A percentile compares a stretch with the other conserved stretches of the same genome.
These are phyloP conservation scores for Antrozous pallidus DNA, from an alignment of 2,797 vertebrate genomes.

Conservation along the genomic window DNA sequence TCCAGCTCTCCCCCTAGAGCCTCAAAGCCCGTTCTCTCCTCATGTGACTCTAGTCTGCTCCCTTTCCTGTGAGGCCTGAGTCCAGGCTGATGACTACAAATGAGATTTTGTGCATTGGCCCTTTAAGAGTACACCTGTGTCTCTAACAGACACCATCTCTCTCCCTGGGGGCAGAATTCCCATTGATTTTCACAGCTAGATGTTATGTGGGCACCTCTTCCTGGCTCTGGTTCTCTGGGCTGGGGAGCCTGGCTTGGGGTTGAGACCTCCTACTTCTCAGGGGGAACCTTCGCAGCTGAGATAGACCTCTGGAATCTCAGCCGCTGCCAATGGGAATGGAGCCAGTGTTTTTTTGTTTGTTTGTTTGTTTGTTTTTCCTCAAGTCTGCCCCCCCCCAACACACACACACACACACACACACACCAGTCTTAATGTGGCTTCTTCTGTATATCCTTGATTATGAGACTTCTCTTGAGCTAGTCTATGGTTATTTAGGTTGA, in stretches of 20 bases:
- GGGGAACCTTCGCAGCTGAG: not conserved
- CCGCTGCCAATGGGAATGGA: not conserved
- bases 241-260: not conserved
- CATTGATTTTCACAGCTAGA: not conserved
- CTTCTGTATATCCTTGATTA: not conserved
- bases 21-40: not conserved
- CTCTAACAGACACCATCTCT: not conserved
- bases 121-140: not conserved
- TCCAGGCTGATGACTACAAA: not conserved
- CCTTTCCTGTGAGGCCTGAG: not conserved
- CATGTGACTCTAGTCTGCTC: not conserved
- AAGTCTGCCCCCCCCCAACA: too few relatives aligned
- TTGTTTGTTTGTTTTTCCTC: too few relatives aligned
- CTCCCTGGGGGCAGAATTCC: not conserved
- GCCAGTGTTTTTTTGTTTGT: not conserved
- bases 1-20: not conserved
- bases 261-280: not conserved
- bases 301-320: not conserved
- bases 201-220: not conserved
- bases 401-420: rapidly evolving
- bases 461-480: not conserved
- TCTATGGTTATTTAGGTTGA: not conserved
- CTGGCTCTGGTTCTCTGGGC: not conserved
- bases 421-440: not conserved
- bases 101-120: not conserved